phyloP scores from a whole-genome alignment of 2,797 vertebrate genomes.

The Pelodytes ibericus region DNA sequence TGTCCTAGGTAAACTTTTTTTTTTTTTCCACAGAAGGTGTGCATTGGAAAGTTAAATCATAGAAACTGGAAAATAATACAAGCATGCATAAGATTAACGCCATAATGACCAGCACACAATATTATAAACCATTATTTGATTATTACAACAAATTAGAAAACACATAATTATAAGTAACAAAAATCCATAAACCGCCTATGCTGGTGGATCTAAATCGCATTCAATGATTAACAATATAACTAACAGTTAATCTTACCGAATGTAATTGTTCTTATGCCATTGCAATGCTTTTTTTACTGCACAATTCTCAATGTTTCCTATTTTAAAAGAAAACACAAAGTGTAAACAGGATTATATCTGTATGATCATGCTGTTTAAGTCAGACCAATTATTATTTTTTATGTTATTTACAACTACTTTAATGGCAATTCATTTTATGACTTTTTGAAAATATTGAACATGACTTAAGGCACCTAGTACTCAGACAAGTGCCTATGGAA shows the following conservation, averaged over 20 bases:
- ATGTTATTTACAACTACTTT: not conserved
- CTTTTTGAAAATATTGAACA: no score
- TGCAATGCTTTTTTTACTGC: not conserved
- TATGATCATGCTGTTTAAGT: not conserved
- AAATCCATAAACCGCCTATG: no score
- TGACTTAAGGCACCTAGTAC: no score
- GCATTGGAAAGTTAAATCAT: constrained; percentile 9
- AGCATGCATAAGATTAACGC: constrained; percentile 38
- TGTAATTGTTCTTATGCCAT: not conserved
- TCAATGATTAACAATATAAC: not conserved
- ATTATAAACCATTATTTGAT: constrained; percentile 14
- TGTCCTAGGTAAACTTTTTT: constrained; percentile 1
- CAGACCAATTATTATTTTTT: not conserved
- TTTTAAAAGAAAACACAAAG: not conserved
- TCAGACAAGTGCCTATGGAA: no score
- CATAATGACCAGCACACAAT: constrained; percentile 22
- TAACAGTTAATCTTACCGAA: not conserved
- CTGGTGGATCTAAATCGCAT: no score
- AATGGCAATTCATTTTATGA: no score
- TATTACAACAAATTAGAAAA: constrained; percentile 21
- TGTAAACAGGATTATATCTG: not conserved
- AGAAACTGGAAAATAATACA: constrained; percentile 14
- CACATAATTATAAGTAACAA: not conserved
- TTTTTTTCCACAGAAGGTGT: constrained; percentile 2
- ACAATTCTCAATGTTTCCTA: not conserved